phyloP scores from a whole-genome alignment of 2,888 invertebrate genomes.

The Cataglyphis altisquamis region DNA sequence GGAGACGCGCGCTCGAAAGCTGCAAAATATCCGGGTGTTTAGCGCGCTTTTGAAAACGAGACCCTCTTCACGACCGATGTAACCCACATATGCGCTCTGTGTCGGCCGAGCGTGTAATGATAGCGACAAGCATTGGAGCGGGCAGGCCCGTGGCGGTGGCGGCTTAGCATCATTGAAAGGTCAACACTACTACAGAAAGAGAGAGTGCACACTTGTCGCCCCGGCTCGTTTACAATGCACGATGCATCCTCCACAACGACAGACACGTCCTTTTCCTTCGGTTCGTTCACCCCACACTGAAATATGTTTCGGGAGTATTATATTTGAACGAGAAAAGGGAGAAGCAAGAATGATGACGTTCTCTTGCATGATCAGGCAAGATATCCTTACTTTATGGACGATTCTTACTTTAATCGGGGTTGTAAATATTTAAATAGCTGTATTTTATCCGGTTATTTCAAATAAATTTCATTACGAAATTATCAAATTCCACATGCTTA shows the following conservation, averaged over 20 bases:
- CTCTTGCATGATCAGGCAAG: not conserved
- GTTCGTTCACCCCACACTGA: constrained; percentile 81
- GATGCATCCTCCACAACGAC: constrained; percentile 78
- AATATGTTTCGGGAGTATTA: constrained; percentile 75
- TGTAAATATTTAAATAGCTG: not conserved
- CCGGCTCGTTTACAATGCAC: constrained; percentile 83
- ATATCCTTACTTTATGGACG: not conserved
- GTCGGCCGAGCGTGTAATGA: constrained; percentile 56
- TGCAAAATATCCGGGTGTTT: constrained; percentile 48
- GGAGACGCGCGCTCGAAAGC: constrained; percentile 22
- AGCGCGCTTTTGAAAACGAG: constrained; percentile 52
- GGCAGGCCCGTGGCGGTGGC: constrained; percentile 45
- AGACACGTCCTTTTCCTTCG: constrained; percentile 75
- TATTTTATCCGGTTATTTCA: not conserved
- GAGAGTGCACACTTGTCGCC: constrained; percentile 79
- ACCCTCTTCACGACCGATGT: not conserved
- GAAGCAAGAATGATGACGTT: not conserved
- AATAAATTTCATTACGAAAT: constrained; percentile 27
- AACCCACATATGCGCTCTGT: constrained; percentile 43
- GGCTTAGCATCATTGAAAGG: constrained; percentile 79
- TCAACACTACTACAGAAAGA: constrained; percentile 76
- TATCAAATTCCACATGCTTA: not conserved
- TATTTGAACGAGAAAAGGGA: constrained; percentile 43
- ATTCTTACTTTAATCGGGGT: not conserved
- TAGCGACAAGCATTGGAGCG: constrained; percentile 57